A percentile compares a stretch with the other conserved stretches of the same genome.
Evolutionary conservation across 2,797 vertebrate species (phyloP).

Genomic region (Mormyrops boulengeri): DNA sequence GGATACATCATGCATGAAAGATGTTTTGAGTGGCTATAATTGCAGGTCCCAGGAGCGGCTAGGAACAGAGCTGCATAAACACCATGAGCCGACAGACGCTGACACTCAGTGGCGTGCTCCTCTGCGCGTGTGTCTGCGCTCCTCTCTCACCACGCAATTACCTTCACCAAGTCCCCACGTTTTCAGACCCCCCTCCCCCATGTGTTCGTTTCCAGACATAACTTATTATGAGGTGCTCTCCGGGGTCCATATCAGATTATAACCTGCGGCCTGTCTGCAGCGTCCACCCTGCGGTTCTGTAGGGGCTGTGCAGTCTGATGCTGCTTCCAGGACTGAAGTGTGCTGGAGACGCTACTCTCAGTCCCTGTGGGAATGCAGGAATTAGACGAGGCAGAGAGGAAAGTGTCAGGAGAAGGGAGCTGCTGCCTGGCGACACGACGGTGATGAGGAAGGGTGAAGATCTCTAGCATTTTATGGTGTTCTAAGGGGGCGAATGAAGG

Average conservation of each 20-base stretch:
- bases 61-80: constrained; percentile 30
- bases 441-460: background rate
- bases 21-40: constrained; percentile 58
- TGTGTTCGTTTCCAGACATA: background rate
- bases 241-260: background rate
- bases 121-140: constrained; percentile 47
- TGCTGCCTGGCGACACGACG: background rate
- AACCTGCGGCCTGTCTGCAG: background rate
- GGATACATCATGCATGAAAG: constrained; percentile 59
- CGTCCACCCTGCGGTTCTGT: background rate
- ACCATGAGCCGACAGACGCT: constrained; percentile 25
- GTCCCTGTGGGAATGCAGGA: background rate
- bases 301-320: background rate
- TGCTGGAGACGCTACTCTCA: background rate
- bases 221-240: background rate
- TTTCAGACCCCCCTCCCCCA: background rate
- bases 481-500: background rate
- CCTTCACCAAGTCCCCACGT: constrained; percentile 26
- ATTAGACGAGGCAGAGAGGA: background rate
- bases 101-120: constrained; percentile 53
- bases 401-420: background rate
- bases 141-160: constrained; percentile 48
- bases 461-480: background rate
- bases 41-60: constrained; percentile 46
- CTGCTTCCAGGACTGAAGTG: background rate